Evolutionary conservation across 2,113 vertebrate genomes (phyloP), one percentile per base, ranked within the genome.

Genomic region (Ginglymostoma cirratum): DNA sequence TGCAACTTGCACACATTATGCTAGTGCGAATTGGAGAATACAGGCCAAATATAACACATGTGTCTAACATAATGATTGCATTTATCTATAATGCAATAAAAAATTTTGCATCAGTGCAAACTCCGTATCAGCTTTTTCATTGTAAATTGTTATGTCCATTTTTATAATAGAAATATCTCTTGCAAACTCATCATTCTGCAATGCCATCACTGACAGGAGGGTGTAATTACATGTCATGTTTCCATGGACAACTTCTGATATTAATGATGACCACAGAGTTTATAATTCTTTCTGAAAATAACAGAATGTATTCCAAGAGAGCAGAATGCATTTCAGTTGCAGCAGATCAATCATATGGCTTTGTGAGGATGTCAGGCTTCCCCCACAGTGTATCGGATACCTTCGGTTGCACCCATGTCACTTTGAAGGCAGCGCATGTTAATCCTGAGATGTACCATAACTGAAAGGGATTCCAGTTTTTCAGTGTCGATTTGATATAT

Each of bases 61-160:
- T 92, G 38, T 92, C 89, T 23, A 66, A 38, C 34, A 38, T 92
- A 66, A 19, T 38, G 52, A 55, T 90, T 90, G 52, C 87, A 90
- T 90, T 90, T 65, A 61, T 65, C 52, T 90, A 24, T 89, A 90
- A 66, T 93, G 89, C 21, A 93, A 52, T 87, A 48, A 87, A 48
- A 48, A 52, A 52, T 27, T 23, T 87, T 52, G 45, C 19, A 45
- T 30, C 45, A 27, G 42, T 52, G 45, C 85, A 48, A 10, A 52
- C 45, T 52, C 5, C 8, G 10, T 27, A 87, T 87, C 2, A 87
- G 38, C 19, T 83, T 83, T 83, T 83, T 83, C 80, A 83, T 83
- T 83, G 80, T 83, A 45, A 83, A 38, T 83, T 83, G 38, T 38
- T 83, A 83, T 83, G 38, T 83, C 38, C 34, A 93, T 5, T 66